Percentiles rank a stretch among this genome's conserved stretches.
Evolutionary conservation across 2,797 vertebrate genomes (phyloP).

Genomic region (Hylomyscus alleni): DNA sequence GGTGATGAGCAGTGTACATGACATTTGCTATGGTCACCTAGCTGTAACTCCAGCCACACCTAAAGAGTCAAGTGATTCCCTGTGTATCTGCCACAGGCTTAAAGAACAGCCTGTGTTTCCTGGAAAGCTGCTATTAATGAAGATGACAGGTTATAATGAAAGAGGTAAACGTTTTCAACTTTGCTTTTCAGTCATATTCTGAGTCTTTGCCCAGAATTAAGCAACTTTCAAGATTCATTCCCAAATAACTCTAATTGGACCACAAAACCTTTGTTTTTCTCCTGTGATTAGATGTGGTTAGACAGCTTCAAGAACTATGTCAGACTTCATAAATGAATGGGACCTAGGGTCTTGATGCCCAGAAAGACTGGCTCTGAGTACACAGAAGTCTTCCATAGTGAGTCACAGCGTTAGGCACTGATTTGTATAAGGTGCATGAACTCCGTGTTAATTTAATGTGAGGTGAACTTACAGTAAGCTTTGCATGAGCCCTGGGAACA

Average conservation of each 20-base stretch:
- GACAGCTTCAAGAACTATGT: not conserved
- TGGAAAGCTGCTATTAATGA: not conserved
- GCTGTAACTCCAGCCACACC: accelerated
- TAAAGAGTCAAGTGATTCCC: not conserved
- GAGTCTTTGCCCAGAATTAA: not conserved
- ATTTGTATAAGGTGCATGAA: not conserved
- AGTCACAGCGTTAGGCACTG: not conserved
- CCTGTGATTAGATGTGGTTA: not conserved
- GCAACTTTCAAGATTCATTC: not conserved
- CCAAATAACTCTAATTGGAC: not conserved
- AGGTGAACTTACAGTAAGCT: not conserved
- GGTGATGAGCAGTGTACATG: accelerated
- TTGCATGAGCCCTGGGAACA: not conserved
- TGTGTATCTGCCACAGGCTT: not conserved
- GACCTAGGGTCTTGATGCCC: accelerated
- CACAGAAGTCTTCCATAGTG: not conserved
- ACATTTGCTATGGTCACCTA: accelerated
- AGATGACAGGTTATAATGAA: not conserved
- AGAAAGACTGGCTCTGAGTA: accelerated
- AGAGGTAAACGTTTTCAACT: not conserved
- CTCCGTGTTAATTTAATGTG: not conserved
- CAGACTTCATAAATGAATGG: not conserved
- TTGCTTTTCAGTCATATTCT: not conserved
- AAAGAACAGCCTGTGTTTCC: not conserved
- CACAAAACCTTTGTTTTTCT: not conserved